Evolutionary conservation across 1,140 invertebrate genomes (phyloP).

Genomic region (Tetragnatha versicolor): DNA sequence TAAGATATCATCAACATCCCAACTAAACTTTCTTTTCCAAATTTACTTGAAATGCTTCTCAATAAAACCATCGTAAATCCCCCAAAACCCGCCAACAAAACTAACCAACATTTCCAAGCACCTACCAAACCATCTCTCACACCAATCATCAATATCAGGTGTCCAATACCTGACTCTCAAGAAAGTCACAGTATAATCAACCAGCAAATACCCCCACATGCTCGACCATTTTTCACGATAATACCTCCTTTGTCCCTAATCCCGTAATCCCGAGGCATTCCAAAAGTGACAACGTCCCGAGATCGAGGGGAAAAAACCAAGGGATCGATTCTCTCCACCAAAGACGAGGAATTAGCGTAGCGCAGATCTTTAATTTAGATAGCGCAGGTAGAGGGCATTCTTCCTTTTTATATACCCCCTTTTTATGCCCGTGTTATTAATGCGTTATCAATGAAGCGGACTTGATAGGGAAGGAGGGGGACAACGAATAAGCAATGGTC

Average conservation of each 20-base stretch:
- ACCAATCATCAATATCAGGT: too few relatives aligned
- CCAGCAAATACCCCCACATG: too few relatives aligned
- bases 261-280: slow-evolving; percentile 22
- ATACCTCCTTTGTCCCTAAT: slow-evolving; percentile 29
- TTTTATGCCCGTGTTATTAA: slow-evolving; percentile 21
- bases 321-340: neutral
- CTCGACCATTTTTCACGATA: slow-evolving; percentile 1
- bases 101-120: too few relatives aligned
- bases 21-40: too few relatives aligned
- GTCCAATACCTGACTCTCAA: too few relatives aligned
- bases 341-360: slow-evolving; percentile 20
- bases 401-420: neutral
- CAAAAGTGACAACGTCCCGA: slow-evolving; percentile 38
- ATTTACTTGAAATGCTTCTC: too few relatives aligned
- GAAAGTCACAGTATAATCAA: too few relatives aligned
- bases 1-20: too few relatives aligned
- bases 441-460: slow-evolving; percentile 44
- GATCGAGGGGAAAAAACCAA: slow-evolving; percentile 1
- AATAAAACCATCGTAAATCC: too few relatives aligned
- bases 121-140: too few relatives aligned
- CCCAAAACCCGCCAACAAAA: too few relatives aligned
- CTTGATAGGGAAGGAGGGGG: slow-evolving; percentile 4
- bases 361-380: slow-evolving; percentile 50
- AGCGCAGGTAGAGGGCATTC: slow-evolving; percentile 10
- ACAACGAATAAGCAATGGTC: slow-evolving; percentile 42